These are phyloP conservation scores for Pao palembangensis DNA, from an alignment of 2,113 vertebrate genomes.

Conservation along the genomic window DNA sequence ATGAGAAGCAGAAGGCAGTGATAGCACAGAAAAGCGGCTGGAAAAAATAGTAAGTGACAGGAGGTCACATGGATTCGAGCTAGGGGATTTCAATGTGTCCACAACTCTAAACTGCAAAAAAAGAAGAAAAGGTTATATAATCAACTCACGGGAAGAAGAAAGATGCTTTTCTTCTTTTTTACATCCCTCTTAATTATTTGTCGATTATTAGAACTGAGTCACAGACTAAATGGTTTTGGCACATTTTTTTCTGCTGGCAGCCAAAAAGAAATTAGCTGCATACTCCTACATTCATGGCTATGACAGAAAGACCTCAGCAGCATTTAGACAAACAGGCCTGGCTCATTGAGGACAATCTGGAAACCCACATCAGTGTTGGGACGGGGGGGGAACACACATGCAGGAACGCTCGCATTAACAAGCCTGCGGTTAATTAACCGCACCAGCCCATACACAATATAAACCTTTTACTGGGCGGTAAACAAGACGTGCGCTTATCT, in stretches of 20 bases:
- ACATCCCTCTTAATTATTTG: background rate
- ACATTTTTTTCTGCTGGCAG: background rate
- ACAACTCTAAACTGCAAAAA: too few species aligned
- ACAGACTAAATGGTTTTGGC: background rate
- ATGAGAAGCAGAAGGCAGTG: background rate
- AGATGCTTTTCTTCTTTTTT: background rate
- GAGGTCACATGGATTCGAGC: background rate
- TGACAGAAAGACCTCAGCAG: background rate
- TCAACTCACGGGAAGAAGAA: too few species aligned
- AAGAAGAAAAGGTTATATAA: too few species aligned
- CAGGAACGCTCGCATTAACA: constrained; percentile 15
- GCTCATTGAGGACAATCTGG: constrained; percentile 1
- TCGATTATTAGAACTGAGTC: background rate
- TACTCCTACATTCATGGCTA: background rate
- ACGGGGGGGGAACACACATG: constrained; percentile 2
- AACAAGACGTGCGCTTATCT: background rate
- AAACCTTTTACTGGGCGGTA: background rate
- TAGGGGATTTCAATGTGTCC: background rate
- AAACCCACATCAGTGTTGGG: background rate
- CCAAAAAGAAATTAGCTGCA: background rate
- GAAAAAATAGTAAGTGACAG: constrained; percentile 31
- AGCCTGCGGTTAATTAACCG: constrained; percentile 13
- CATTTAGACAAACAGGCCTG: constrained; percentile 1
- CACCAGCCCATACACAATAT: constrained; percentile 3
- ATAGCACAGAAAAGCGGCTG: constrained; percentile 4